phyloP scores from a whole-genome alignment of 2,797 vertebrate species.

The Darevskia nairensis region DNA sequence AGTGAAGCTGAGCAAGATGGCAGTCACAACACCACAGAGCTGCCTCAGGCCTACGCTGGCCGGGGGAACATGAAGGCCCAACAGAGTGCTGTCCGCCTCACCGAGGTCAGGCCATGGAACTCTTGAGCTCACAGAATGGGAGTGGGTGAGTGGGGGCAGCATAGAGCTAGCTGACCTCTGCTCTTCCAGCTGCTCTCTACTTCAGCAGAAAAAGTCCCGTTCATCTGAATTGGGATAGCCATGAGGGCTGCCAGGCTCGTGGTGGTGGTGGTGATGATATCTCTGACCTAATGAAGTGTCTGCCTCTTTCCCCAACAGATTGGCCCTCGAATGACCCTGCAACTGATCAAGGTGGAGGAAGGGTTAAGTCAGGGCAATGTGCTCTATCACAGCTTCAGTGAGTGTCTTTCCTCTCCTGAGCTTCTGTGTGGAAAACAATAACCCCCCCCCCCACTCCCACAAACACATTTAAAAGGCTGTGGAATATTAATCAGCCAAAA shows the following conservation, averaged over 20 bases:
- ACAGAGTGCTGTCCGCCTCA: constrained; percentile 92
- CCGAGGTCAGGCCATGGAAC: constrained; percentile 80
- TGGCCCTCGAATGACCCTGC: constrained; percentile 90
- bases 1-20: constrained; percentile 93
- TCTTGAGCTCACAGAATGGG: background rate
- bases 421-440: too few relatives aligned
- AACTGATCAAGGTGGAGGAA: constrained; percentile 91
- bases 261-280: too few relatives aligned
- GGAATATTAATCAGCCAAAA: too few relatives aligned
- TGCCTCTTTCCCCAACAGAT: constrained; percentile 77
- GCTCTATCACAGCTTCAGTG: constrained; percentile 87
- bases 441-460: too few relatives aligned
- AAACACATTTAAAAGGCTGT: too few relatives aligned
- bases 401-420: constrained; percentile 62
- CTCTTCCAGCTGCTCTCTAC: background rate
- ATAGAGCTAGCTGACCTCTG: accelerated
- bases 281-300: background rate
- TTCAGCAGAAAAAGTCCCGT: background rate
- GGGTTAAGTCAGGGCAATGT: constrained; percentile 88
- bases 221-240: background rate
- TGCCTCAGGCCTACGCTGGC: constrained; percentile 89
- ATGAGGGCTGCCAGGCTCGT: too few relatives aligned
- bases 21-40: constrained; percentile 90
- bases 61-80: constrained; percentile 91
- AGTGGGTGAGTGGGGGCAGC: accelerated